These are phyloP conservation scores for Coptotermes formosanus DNA, from an alignment of 1,140 invertebrate species.

Conservation along the genomic window DNA sequence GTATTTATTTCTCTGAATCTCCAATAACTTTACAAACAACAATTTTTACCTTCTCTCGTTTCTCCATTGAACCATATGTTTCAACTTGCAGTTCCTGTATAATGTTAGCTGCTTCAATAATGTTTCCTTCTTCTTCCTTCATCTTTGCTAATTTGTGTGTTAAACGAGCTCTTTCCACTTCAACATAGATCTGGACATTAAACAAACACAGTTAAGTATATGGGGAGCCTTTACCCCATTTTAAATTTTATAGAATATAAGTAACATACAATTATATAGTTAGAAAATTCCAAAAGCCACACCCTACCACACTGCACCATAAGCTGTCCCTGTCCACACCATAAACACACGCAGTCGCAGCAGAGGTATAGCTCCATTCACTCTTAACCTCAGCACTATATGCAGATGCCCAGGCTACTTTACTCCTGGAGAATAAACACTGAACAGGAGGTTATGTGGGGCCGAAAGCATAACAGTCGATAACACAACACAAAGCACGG, in stretches of 20 bases:
- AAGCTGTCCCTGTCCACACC: too few species aligned
- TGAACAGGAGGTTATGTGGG: too few species aligned
- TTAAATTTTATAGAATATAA: background rate
- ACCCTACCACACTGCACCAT: background rate
- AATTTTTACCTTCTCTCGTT: constrained; percentile 78
- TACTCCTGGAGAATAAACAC: too few species aligned
- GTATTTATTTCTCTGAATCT: too few species aligned
- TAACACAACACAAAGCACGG: too few species aligned
- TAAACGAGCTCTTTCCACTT: constrained; percentile 95
- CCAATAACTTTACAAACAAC: too few species aligned
- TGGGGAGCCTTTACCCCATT: background rate
- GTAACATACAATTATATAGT: background rate
- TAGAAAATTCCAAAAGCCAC: background rate
- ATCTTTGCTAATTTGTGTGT: constrained; percentile 94
- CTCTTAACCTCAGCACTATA: too few species aligned
- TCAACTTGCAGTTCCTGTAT: constrained; percentile 98
- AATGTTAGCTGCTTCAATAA: constrained; percentile 86
- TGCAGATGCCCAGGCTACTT: too few species aligned
- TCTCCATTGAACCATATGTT: constrained; percentile 99
- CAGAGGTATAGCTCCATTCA: too few species aligned
- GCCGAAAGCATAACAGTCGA: background rate
- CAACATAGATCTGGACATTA: constrained; percentile 86
- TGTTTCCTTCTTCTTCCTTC: constrained; percentile 88
- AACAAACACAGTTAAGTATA: too few species aligned
- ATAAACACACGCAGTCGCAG: too few species aligned